Evolutionary conservation across 2,113 vertebrate genomes (phyloP).

Genomic region (Varanus komodoensis): DNA sequence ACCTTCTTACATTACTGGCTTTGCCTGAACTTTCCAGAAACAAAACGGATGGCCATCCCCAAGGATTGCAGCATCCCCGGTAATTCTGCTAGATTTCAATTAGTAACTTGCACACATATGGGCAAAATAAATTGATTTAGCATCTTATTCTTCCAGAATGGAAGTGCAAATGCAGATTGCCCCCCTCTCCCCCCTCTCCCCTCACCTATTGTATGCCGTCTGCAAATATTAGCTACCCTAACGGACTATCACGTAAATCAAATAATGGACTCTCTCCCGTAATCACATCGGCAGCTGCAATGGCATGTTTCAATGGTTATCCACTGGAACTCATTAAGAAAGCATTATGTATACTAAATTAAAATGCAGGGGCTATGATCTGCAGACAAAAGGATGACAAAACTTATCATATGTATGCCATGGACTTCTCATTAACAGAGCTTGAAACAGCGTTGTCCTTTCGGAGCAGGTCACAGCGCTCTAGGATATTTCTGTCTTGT

Average conservation of each 20-base stretch:
- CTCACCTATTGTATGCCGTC: conserved; percentile 66
- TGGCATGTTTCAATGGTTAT: conserved; percentile 77
- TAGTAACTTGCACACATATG: conserved; percentile 76
- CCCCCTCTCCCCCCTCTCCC: conserved; percentile 20
- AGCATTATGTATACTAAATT: conserved; percentile 83
- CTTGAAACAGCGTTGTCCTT: conserved; percentile 73
- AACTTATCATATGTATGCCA: conserved; percentile 78
- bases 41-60: conserved; percentile 66
- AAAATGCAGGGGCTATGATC: conserved; percentile 81
- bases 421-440: conserved; percentile 79
- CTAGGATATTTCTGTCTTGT: conserved; percentile 51
- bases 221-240: conserved; percentile 80
- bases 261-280: conserved; percentile 72
- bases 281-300: conserved; percentile 75
- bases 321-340: conserved; percentile 83
- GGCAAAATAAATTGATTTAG: conserved; percentile 80
- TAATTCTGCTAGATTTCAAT: conserved; percentile 77
- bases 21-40: conserved; percentile 71
- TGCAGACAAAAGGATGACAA: conserved; percentile 83
- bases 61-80: conserved; percentile 65
- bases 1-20: conserved; percentile 57
- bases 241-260: conserved; percentile 79
- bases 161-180: conserved; percentile 58
- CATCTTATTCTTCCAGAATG: conserved; percentile 72
- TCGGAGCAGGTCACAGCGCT: conserved; percentile 58